These are phyloP conservation scores for Riparia riparia DNA, from an alignment of 2,113 vertebrate species.

Conservation along the genomic window DNA sequence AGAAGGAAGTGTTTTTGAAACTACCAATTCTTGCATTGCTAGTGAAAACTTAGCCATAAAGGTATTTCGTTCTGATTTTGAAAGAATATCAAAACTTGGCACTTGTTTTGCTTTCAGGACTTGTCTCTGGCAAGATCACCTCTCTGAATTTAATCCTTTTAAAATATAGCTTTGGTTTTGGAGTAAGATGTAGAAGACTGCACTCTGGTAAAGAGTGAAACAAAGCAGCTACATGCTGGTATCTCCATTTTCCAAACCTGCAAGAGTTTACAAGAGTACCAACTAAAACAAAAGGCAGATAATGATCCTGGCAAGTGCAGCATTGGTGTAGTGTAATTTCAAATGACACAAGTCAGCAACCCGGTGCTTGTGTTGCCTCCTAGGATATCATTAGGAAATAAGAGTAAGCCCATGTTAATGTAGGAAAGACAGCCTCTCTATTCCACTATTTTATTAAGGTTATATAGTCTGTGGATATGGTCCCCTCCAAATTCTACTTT, in stretches of 20 bases:
- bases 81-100: neutral
- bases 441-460: neutral
- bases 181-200: neutral
- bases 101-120: neutral
- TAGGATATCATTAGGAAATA: neutral
- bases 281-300: neutral
- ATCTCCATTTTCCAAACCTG: neutral
- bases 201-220: neutral
- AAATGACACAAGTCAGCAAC: neutral
- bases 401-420: neutral
- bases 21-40: neutral
- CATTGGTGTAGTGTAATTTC: neutral
- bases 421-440: neutral
- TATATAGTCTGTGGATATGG: neutral
- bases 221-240: neutral
- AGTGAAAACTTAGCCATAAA: neutral
- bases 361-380: fast-evolving
- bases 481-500: neutral
- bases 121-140: neutral
- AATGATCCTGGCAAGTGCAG: neutral
- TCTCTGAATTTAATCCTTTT: neutral
- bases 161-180: neutral
- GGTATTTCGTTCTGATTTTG: neutral
- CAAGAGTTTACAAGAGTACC: neutral
- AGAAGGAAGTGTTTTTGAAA: neutral